Evolutionary conservation across 2,113 vertebrate species (phyloP).

Genomic region (Varanus komodoensis): DNA sequence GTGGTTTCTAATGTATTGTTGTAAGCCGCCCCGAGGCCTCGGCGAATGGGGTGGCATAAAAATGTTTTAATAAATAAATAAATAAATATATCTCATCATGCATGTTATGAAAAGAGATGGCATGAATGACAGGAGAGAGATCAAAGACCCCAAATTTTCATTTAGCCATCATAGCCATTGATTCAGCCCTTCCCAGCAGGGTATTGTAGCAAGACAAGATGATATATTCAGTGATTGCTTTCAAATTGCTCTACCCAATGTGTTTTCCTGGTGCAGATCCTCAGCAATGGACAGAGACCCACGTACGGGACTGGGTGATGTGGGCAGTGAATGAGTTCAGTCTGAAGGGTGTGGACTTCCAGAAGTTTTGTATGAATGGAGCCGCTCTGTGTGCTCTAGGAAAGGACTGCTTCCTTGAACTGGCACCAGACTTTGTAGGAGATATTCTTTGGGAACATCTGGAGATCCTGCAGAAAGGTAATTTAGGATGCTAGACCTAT

Average conservation of each 20-base stretch:
- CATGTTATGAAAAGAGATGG: background rate
- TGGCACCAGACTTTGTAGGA: conserved; percentile 97
- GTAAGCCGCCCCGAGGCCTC: too few species aligned
- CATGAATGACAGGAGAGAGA: background rate
- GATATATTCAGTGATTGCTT: too few species aligned
- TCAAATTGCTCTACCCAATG: background rate
- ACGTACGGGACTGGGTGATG: conserved; percentile 94
- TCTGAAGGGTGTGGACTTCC: conserved; percentile 96
- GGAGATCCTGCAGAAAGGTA: conserved; percentile 99
- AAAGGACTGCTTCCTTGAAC: conserved; percentile 96
- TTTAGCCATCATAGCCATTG: background rate
- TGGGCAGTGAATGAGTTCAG: conserved; percentile 99
- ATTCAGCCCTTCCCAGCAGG: background rate
- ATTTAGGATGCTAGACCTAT: background rate
- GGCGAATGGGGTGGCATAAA: too few species aligned
- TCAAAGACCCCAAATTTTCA: background rate
- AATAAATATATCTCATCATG: background rate
- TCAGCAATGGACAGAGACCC: conserved; percentile 93
- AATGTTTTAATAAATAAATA: too few species aligned
- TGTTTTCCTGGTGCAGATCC: conserved; percentile 82
- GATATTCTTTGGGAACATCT: conserved; percentile 99
- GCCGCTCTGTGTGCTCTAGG: conserved; percentile 93
- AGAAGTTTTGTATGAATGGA: conserved; percentile 95
- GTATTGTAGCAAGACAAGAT: background rate
- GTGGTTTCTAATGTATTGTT: too few species aligned